These are phyloP conservation scores for Ganaspis brasiliensis DNA, from an alignment of 2,888 invertebrate genomes.

Conservation along the genomic window DNA sequence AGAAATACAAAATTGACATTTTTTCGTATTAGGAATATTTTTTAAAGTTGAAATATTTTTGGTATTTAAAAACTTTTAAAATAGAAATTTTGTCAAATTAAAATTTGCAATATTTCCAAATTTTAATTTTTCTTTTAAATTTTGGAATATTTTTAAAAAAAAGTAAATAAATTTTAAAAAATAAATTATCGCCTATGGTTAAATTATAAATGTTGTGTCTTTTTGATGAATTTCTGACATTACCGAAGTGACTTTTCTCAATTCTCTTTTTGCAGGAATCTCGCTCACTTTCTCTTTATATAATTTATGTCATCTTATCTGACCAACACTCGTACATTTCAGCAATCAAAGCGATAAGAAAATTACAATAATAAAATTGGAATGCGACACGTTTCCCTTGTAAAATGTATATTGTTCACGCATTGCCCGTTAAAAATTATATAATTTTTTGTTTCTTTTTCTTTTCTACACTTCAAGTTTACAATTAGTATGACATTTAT, in stretches of 20 bases:
- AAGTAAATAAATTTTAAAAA: background rate
- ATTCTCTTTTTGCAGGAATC: conserved; percentile 30
- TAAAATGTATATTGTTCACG: background rate
- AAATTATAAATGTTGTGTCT: background rate
- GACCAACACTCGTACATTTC: background rate
- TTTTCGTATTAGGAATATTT: no score
- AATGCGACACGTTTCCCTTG: conserved; percentile 8
- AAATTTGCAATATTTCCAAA: no score
- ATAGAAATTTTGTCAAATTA: no score
- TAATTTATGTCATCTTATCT: conserved; percentile 42
- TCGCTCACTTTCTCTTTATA: conserved; percentile 40
- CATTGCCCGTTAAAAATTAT: no score
- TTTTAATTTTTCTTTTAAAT: no score
- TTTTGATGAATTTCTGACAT: background rate
- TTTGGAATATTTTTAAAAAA: background rate
- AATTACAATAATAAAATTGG: conserved; percentile 12
- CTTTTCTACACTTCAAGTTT: background rate
- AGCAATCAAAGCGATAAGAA: conserved; percentile 6
- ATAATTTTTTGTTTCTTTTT: background rate
- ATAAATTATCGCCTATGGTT: no score
- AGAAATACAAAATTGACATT: no score
- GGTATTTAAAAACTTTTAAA: no score
- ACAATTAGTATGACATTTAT: conserved; percentile 7
- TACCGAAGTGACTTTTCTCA: conserved; percentile 3
- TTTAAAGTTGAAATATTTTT: no score